Base-by-base conservation (phyloP, 1,140 invertebrate genomes). In the Drosophila chauvacae region DNA sequence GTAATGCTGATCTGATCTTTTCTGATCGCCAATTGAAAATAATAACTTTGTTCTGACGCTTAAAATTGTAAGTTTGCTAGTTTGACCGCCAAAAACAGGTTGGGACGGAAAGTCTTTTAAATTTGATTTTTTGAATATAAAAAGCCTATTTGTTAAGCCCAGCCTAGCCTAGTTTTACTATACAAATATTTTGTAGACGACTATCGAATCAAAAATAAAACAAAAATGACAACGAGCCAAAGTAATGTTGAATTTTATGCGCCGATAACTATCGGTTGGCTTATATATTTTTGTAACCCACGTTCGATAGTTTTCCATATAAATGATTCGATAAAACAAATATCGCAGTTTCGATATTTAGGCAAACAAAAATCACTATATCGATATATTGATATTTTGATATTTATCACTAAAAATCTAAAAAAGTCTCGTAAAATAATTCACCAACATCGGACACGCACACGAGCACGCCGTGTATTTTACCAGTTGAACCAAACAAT, bases 131-230 rank as follows among this genome's bases (percentile, higher is more conserved):
- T 69, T 66, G 7, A 28, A 35, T 28, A 70, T 44, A 44, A 18
- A 23, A 51, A 28, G 33, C 18, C 20, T 33, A 44, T 35, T 44
- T 20, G 35, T 68, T 68, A 69, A 64, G 47, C 20, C 35, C 35
- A 37, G 33, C 53, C 53, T 56, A 18, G 20, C 23, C 41, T 69
- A 69, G 47, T 55, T 69, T 66, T 68, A 68, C 45, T 35, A 53
- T 44, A 55, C 47, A 55, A 33, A 53, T 37, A 66, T 66, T 64
- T 65, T 65, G 59, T 66, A 66, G 59, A 66, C 47, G 20, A 7
- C 48, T 30, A 47, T 14, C 10, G 47, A 68, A 69, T 69, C 66
- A 70, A 72, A 71, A 72, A 72, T 72, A 59, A 72, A 72, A 26
- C 4, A 47, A 16, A 20, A 50, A 42, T 48, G 30, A 35, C 28